Base-by-base conservation (phyloP, 2,888 invertebrate genomes). In the Ophion ventricosus region DNA sequence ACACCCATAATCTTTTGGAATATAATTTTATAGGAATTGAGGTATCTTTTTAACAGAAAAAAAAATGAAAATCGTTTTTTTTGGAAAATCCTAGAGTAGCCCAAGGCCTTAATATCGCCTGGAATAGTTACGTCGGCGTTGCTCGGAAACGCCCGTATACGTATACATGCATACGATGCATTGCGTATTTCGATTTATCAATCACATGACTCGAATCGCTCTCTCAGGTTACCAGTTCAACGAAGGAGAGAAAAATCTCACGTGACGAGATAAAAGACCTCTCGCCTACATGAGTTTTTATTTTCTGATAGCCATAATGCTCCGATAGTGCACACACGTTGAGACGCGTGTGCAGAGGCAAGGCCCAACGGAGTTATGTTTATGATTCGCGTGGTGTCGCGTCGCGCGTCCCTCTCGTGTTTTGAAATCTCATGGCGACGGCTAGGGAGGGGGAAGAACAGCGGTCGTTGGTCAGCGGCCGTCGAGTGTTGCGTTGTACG, bases 241-340 rank as follows among this genome's bases (percentile, higher is more conserved):
- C 25, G 67, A 23, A 63, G 76, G 82, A 72, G 66, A 67, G 72
- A 54, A 66, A 73, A 75, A n/a, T 63, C 49, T 75, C 83, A 79
- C 80, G 83, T 80, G 83, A 84, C 67, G 35, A 72, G 83, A 85
- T 85, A 85, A 85, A 80, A 49, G 56, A n/a, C 20, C 17, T 64
- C 11, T n/a, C 43, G 61, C 56, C 72, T 78, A 80, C 49, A 72
- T 54, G n/a, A 40, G 26, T 26, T 20, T 69, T 76, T 77, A 63
- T 49, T 20, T 40, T 59, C 25, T 8, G 20, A 25, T 17, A 61
- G 17, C 14, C 35, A 57, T 57, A 40, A 40, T 20, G 4, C 29
- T 57, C 43, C 17, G 49, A 49, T 10, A 14, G 54, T 5, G 29
- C 25, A 56, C 5, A 29, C 11, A 10, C 56, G 26, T 29, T n/a